These are phyloP conservation scores for Drosophila kambysellisi DNA, from an alignment of 2,888 invertebrate species.

Conservation along the genomic window DNA sequence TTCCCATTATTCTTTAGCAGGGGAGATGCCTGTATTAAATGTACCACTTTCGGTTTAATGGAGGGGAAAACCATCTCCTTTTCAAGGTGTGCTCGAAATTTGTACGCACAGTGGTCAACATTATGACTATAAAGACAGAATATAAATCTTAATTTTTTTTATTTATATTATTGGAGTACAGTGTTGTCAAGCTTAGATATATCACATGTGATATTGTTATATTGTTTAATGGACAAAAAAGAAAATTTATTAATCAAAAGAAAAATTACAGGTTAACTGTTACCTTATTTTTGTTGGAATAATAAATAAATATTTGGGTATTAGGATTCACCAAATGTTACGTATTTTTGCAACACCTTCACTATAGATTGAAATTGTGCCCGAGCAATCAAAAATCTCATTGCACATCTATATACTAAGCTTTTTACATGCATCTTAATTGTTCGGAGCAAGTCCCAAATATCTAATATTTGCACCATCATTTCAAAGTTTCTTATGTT, in stretches of 20 bases:
- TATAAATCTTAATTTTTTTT: background rate
- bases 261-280: background rate
- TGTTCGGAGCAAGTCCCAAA: background rate
- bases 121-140: background rate
- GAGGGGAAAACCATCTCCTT: background rate
- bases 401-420: background rate
- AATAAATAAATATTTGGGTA: too few species aligned
- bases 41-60: too few species aligned
- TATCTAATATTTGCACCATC: background rate
- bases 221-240: background rate
- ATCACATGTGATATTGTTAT: background rate
- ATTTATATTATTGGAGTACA: background rate
- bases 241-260: fast-evolving
- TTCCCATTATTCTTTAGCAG: background rate
- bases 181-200: background rate
- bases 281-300: background rate
- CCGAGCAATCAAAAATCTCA: too few species aligned
- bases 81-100: background rate
- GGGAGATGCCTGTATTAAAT: background rate
- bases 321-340: background rate
- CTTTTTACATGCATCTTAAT: fast-evolving
- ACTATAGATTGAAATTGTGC: background rate
- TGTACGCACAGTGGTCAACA: background rate
- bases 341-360: background rate
- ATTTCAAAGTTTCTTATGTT: background rate